These are phyloP conservation scores for Phoxinus phoxinus DNA, from an alignment of 2,113 vertebrate species.

Conservation along the genomic window DNA sequence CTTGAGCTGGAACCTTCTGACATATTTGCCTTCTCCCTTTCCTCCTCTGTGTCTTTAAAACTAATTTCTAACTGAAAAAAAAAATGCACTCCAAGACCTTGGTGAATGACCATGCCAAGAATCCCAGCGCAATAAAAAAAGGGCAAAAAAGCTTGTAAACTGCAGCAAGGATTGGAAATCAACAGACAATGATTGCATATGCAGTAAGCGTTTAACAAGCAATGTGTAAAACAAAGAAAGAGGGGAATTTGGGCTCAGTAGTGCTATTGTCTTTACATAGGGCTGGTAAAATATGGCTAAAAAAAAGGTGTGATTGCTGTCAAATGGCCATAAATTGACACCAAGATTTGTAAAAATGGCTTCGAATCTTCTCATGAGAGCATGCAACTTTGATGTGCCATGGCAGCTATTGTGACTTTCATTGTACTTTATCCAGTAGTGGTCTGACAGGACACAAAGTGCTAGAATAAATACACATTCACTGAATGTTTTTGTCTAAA, in stretches of 20 bases:
- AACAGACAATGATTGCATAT: constrained; percentile 59
- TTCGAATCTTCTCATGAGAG: constrained; percentile 40
- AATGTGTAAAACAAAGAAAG: constrained; percentile 54
- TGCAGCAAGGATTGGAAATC: constrained; percentile 55
- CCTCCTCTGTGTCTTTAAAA: constrained; percentile 42
- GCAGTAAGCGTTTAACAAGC: constrained; percentile 50
- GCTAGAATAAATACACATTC: constrained; percentile 47
- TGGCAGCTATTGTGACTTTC: constrained; percentile 39
- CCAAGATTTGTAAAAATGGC: constrained; percentile 5
- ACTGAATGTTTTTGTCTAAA: constrained; percentile 55
- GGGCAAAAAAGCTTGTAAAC: constrained; percentile 47
- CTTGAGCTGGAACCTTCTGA: constrained; percentile 59
- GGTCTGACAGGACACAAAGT: constrained; percentile 15
- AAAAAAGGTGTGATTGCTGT: neutral
- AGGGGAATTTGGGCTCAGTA: constrained; percentile 41
- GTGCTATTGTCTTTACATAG: constrained; percentile 25
- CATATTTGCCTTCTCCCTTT: constrained; percentile 48
- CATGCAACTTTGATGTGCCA: constrained; percentile 49
- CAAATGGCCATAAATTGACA: constrained; percentile 43
- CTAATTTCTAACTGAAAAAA: constrained; percentile 49
- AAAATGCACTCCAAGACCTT: constrained; percentile 51
- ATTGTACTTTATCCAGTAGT: constrained; percentile 8
- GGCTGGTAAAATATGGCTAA: constrained; percentile 28
- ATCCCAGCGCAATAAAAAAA: constrained; percentile 39
- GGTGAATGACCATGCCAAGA: constrained; percentile 51